phyloP scores from a whole-genome alignment of 2,888 invertebrate species.

The Ennomos quercinarius region DNA sequence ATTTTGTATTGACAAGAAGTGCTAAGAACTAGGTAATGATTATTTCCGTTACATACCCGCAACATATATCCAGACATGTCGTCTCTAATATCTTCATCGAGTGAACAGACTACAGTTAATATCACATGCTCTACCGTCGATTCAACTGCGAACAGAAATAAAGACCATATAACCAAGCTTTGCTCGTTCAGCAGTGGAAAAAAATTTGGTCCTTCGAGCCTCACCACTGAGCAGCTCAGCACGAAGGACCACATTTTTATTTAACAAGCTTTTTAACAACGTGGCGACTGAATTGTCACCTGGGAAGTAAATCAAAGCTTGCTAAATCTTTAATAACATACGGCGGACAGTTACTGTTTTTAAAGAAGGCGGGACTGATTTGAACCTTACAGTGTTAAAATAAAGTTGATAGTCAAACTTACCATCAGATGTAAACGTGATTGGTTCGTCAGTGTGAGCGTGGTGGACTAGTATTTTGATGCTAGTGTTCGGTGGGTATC shows the following conservation, averaged over 20 bases:
- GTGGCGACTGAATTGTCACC: too few relatives aligned
- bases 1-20: too few relatives aligned
- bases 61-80: constrained; percentile 88
- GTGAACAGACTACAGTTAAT: constrained; percentile 92
- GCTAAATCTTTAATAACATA: too few relatives aligned
- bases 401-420: constrained; percentile 48
- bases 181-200: too few relatives aligned
- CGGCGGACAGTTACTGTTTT: too few relatives aligned
- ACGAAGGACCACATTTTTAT: not conserved
- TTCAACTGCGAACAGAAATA: constrained; percentile 87
- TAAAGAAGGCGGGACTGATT: too few relatives aligned
- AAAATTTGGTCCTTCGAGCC: too few relatives aligned
- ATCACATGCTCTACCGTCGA: constrained; percentile 95
- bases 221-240: not conserved
- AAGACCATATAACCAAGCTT: not conserved
- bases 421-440: constrained; percentile 97
- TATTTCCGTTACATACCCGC: constrained; percentile 65
- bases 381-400: too few relatives aligned
- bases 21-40: too few relatives aligned
- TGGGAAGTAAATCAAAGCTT: too few relatives aligned
- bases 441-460: constrained; percentile 87
- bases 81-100: constrained; percentile 90
- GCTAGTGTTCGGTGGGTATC: constrained; percentile 91
- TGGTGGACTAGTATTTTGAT: constrained; percentile 94
- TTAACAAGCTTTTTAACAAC: too few relatives aligned